Evolutionary conservation across 2,113 vertebrate species (phyloP).

Genomic region (Phalacrocorax aristotelis): DNA sequence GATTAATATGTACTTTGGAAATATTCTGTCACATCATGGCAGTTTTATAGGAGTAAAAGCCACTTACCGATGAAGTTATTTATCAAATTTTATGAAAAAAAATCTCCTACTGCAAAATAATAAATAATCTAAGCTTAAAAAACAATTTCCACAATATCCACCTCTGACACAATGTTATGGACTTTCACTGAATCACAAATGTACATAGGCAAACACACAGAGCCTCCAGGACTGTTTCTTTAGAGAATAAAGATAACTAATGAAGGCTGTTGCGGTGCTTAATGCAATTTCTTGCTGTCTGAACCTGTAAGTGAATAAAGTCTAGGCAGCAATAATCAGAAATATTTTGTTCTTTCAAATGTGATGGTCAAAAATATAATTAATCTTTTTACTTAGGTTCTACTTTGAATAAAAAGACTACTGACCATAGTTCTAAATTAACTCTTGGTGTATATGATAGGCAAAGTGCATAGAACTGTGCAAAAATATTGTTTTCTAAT

Average conservation of each 20-base stretch:
- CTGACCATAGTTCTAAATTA: background rate
- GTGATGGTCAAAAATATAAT: background rate
- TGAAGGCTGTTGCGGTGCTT: background rate
- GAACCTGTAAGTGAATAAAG: background rate
- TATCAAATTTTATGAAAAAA: background rate
- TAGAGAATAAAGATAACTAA: background rate
- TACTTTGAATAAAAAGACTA: background rate
- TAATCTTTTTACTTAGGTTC: background rate
- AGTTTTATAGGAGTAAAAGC: background rate
- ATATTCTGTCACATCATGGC: background rate
- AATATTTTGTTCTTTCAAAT: background rate
- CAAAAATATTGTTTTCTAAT: background rate
- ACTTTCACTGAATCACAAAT: background rate
- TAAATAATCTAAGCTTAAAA: background rate
- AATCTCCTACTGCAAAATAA: background rate
- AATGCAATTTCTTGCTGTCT: background rate
- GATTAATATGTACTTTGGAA: background rate
- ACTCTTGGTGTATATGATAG: background rate
- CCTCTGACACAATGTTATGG: background rate
- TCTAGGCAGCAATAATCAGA: background rate
- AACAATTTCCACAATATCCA: background rate
- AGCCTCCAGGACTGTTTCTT: background rate
- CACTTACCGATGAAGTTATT: background rate
- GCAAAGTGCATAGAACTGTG: background rate
- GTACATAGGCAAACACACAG: background rate